These are phyloP conservation scores for Guaruba guarouba DNA, from an alignment of 2,113 vertebrate species.

Conservation along the genomic window DNA sequence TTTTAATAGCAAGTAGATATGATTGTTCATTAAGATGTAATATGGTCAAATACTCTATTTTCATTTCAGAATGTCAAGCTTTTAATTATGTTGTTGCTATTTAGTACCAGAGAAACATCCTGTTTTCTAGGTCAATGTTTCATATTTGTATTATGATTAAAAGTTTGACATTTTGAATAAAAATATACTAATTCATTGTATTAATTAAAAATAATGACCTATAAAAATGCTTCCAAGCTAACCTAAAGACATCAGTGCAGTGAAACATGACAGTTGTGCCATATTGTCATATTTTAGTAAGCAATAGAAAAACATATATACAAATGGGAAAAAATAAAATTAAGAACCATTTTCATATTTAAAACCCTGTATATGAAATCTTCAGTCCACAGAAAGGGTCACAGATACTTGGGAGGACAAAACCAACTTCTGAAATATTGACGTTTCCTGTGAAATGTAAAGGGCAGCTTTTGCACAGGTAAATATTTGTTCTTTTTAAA, in stretches of 20 bases:
- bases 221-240: constrained; percentile 31
- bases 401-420: background rate
- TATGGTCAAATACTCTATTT: constrained; percentile 44
- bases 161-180: constrained; percentile 58
- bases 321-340: background rate
- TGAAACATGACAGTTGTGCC: constrained; percentile 15
- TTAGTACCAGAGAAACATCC: constrained; percentile 16
- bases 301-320: background rate
- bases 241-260: background rate
- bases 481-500: constrained; percentile 53
- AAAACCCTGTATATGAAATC: background rate
- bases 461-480: constrained; percentile 42
- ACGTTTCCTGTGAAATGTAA: constrained; percentile 42
- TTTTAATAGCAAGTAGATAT: constrained; percentile 1
- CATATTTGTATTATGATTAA: constrained; percentile 43
- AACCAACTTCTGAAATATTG: constrained; percentile 29
- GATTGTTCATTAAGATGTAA: constrained; percentile 42
- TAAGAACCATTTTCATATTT: background rate
- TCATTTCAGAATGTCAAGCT: constrained; percentile 32
- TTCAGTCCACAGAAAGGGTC: background rate
- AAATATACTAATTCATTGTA: constrained; percentile 38
- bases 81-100: constrained; percentile 43
- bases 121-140: constrained; percentile 43
- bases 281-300: constrained; percentile 9
- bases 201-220: constrained; percentile 67